Conservation (phyloP, 2,797 vertebrate species). For the Sylvia borin region DNA sequence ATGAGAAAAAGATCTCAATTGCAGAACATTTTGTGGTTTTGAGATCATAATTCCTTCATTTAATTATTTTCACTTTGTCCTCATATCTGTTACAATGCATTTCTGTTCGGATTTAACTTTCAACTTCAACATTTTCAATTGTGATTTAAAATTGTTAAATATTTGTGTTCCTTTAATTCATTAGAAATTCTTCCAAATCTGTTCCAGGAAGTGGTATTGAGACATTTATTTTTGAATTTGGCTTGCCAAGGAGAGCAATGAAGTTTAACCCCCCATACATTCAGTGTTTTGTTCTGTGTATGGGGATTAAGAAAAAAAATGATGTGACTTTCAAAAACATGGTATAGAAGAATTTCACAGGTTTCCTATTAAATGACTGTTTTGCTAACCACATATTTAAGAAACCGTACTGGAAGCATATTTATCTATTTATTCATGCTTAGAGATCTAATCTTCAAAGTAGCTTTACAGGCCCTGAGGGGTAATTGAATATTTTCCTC, state of each 20-base stretch:
- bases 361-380: background rate
- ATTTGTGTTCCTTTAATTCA: constrained; percentile 22
- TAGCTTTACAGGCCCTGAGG: background rate
- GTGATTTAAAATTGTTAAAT: constrained; percentile 22
- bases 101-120: constrained; percentile 34
- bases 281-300: background rate
- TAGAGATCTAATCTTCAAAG: constrained; percentile 54
- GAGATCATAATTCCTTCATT: background rate
- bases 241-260: constrained; percentile 4
- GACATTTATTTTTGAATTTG: constrained; percentile 18
- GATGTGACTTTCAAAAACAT: background rate
- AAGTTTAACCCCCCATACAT: background rate
- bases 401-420: background rate
- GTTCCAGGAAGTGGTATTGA: constrained; percentile 28
- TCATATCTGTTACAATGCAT: background rate
- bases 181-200: constrained; percentile 19
- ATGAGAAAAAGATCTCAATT: background rate
- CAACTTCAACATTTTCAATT: constrained; percentile 14
- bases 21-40: background rate
- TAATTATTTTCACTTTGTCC: background rate
- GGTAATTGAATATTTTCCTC: constrained; percentile 28
- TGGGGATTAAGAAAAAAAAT: background rate
- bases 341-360: background rate
- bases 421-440: constrained; percentile 24
- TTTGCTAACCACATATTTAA: background rate